A percentile compares a stretch with the other conserved stretches of the same genome.
phyloP scores from a whole-genome alignment of 2,888 invertebrate species.

The Ormyrus thymus region DNA sequence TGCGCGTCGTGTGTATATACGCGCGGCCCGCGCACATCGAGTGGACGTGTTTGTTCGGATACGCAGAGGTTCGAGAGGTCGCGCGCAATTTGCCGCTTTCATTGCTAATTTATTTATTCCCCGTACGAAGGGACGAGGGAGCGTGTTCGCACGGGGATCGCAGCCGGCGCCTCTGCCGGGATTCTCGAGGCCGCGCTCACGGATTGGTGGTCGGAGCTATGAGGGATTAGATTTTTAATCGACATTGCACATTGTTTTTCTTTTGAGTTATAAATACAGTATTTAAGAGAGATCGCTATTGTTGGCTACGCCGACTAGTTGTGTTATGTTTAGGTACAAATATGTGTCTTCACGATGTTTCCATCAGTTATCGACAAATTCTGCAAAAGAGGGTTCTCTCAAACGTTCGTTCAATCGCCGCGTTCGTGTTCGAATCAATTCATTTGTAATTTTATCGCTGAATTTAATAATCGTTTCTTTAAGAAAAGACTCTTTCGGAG shows the following conservation, averaged over 20 bases:
- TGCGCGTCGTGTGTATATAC: conserved; percentile 4
- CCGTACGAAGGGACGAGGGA: conserved; percentile 32
- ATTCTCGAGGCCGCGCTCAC: background rate
- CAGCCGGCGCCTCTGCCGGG: background rate
- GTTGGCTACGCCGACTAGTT: conserved; percentile 24
- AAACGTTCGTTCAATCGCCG: background rate
- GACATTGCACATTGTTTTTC: conserved; percentile 44
- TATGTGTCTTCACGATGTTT: conserved; percentile 1
- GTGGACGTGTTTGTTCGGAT: conserved; percentile 1
- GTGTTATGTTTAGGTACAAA: conserved; percentile 18
- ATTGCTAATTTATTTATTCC: conserved; percentile 49
- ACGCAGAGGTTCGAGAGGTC: conserved; percentile 42
- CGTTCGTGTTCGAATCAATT: background rate
- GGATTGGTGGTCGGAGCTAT: background rate
- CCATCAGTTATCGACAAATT: background rate
- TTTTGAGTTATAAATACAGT: conserved; percentile 18
- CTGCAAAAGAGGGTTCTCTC: background rate
- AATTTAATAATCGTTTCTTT: background rate
- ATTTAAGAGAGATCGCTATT: background rate
- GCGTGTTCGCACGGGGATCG: conserved; percentile 19
- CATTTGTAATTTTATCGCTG: too few species aligned
- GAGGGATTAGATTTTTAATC: conserved; percentile 5
- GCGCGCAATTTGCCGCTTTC: conserved; percentile 49
- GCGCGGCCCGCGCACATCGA: background rate
- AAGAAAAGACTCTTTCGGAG: conserved; percentile 3